Base-by-base conservation (phyloP, 92 coral and sea anemone genomes). In the Epizoanthus illoricatus region DNA sequence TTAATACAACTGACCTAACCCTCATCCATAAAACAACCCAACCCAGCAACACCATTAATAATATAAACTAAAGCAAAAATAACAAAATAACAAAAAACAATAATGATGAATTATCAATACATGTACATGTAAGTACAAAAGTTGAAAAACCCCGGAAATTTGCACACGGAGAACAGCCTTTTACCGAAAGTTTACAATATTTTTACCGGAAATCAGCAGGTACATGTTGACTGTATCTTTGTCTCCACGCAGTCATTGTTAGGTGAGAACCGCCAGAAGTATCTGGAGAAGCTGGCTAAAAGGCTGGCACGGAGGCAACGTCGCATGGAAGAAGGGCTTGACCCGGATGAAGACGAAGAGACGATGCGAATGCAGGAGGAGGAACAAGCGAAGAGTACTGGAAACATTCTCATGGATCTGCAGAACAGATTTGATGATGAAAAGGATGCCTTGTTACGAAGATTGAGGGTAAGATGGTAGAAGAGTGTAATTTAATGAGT, bases 391-490 rank as follows among this genome's bases (percentile, higher is more conserved):
- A 91, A 88, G 49, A 87, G 92, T 62, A 84, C 90, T 21, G 99
- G 99, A 5, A 96, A 96, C 78, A 90, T 96, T 33, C 87, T 94
- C 83, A 90, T 79, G 88, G 99, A 96, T 86, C 90, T 96, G 69
- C 98, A 96, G 73, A 91, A 96, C 88, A 84, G 99, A 85, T 96
- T 89, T 89, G 97, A 85, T 63, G 97, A 91, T 69, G 99, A 96
- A 85, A 96, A 96, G 62, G 94, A 93, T 33, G 90, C 97, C 2
- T 78, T 96, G 72, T 85, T 96, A 62, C 91, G 92, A 67, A 80
- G 99, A 61, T 87, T 96, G 36, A 91, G 94, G 91, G 98, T 94
- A 75, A 49, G 84, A 18, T 5, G 18, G 36, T 3, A 0, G 15
- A 54, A 7, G 12, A 15, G 52, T 10, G 43, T 11, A 81, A 9